These are phyloP conservation scores for Oithona nana DNA, from an alignment of 2,888 invertebrate species.

Conservation along the genomic window DNA sequence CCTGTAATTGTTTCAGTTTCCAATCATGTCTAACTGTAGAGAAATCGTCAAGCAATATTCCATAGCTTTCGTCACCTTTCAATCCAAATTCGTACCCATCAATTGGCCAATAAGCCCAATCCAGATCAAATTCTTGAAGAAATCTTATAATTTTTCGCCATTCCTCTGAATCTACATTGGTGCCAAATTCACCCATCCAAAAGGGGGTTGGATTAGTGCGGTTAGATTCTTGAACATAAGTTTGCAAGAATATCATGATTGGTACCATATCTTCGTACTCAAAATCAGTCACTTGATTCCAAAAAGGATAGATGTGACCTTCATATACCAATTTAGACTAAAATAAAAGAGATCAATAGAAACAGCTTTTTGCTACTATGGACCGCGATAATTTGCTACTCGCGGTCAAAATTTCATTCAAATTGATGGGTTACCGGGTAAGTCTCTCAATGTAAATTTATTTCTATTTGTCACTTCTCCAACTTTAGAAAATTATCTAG, in stretches of 20 bases:
- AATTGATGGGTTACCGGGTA: too few relatives aligned
- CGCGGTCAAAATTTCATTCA: too few relatives aligned
- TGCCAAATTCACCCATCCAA: conserved; percentile 12
- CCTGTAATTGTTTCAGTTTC: not conserved
- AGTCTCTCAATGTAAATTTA: too few relatives aligned
- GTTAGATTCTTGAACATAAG: not conserved
- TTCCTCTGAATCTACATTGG: not conserved
- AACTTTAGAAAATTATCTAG: too few relatives aligned
- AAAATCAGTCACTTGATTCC: not conserved
- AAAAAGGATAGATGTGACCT: not conserved
- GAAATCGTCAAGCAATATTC: not conserved
- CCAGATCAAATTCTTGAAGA: not conserved
- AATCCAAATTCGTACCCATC: not conserved
- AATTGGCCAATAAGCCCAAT: not conserved
- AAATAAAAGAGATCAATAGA: too few relatives aligned
- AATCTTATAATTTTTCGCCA: not conserved
- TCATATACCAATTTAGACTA: not conserved
- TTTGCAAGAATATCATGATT: not conserved
- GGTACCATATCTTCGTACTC: not conserved
- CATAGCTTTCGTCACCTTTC: not conserved
- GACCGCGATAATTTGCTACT: too few relatives aligned
- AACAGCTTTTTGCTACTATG: too few relatives aligned
- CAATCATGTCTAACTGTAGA: not conserved
- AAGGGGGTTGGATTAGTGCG: not conserved
- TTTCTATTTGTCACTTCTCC: too few relatives aligned